Percentiles rank a stretch among this genome's conserved stretches.
Evolutionary conservation across 1,140 invertebrate genomes (phyloP).

Genomic region (Cydia splendana): DNA sequence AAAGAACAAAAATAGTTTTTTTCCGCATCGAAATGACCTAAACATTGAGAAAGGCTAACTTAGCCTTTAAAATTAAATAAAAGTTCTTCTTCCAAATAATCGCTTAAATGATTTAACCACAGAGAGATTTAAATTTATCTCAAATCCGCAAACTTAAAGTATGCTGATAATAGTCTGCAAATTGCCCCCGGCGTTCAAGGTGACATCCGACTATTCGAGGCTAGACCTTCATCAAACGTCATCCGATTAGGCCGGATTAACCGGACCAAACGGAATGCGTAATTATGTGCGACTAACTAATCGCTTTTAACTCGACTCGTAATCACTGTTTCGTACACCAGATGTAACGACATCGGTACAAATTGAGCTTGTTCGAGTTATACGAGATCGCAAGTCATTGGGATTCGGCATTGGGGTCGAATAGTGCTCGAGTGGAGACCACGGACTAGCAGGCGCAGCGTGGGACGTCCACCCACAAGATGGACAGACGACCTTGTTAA

Average conservation of each 20-base stretch:
- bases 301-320: constrained; percentile 46
- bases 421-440: too few relatives aligned
- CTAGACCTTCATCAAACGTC: constrained; percentile 63
- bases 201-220: constrained; percentile 14
- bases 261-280: constrained; percentile 74
- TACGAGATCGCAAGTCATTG: not conserved
- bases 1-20: too few relatives aligned
- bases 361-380: not conserved
- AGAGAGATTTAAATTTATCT: not conserved
- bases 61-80: too few relatives aligned
- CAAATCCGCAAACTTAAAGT: constrained; percentile 17
- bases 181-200: constrained; percentile 22
- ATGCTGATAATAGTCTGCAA: constrained; percentile 20
- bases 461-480: too few relatives aligned
- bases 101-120: not conserved
- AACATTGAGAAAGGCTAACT: too few relatives aligned
- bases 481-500: too few relatives aligned
- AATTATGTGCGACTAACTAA: constrained; percentile 69
- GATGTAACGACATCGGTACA: not conserved
- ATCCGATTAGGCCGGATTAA: constrained; percentile 68
- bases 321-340: constrained; percentile 34
- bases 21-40: too few relatives aligned
- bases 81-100: too few relatives aligned
- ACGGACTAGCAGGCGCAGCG: too few relatives aligned
- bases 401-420: too few relatives aligned